Evolutionary conservation across 2,797 vertebrate species (phyloP).

Genomic region (Scleropages formosus): DNA sequence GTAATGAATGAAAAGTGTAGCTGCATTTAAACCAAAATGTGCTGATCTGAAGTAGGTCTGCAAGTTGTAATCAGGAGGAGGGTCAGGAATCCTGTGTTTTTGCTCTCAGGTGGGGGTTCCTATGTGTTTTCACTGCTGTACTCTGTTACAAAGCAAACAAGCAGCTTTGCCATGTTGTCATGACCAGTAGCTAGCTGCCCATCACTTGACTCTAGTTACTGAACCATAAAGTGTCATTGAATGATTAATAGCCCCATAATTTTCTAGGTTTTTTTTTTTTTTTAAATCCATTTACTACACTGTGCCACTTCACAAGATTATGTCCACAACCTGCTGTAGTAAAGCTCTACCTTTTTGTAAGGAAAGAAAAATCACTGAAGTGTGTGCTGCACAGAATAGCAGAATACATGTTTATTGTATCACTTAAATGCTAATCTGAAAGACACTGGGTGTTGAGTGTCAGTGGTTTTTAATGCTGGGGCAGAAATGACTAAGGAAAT

Average conservation of each 20-base stretch:
- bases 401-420: no score
- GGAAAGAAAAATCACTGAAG: no score
- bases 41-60: no score
- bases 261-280: not conserved
- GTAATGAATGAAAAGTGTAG: no score
- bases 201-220: conserved; percentile 15
- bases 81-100: conserved; percentile 6
- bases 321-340: no score
- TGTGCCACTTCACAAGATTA: no score
- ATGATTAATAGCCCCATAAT: not conserved
- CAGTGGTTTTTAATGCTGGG: not conserved
- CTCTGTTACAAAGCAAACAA: conserved; percentile 11
- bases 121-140: conserved; percentile 5
- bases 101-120: not conserved
- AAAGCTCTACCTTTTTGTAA: no score
- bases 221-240: not conserved
- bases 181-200: conserved; percentile 8
- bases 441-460: not conserved
- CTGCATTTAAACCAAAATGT: no score
- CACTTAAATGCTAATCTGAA: not conserved
- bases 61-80: not conserved
- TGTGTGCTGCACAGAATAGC: no score
- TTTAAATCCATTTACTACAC: not conserved
- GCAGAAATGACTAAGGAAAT: conserved; percentile 24
- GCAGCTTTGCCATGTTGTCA: not conserved